Evolutionary conservation across 53 echinoderm and acorn worm species (phyloP).

Genomic region (Antedon mediterranea): DNA sequence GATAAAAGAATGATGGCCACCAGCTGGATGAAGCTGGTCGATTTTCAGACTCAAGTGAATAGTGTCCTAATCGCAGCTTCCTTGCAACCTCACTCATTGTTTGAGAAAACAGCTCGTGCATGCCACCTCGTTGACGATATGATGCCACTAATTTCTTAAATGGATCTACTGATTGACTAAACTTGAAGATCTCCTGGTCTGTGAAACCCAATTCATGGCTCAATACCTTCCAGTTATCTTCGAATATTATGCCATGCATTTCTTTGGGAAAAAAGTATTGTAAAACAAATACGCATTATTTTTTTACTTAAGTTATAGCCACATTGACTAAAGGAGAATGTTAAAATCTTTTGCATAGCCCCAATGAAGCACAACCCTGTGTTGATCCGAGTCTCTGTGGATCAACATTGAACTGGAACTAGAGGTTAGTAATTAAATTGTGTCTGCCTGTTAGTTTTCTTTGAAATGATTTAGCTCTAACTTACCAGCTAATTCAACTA

Average conservation of each 20-base stretch:
- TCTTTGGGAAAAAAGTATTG: constrained; percentile 21
- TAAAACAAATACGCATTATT: no score
- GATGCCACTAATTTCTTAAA: constrained; percentile 54
- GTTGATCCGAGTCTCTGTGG: no score
- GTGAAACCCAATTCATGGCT: constrained; percentile 69
- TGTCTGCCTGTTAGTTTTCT: no score
- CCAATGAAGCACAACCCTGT: no score
- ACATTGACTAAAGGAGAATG: no score
- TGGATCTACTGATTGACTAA: constrained; percentile 42
- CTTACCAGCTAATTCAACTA: constrained; percentile 82
- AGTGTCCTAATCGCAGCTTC: constrained; percentile 41
- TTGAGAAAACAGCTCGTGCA: constrained; percentile 55
- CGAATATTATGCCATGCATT: constrained; percentile 52
- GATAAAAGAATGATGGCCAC: not conserved
- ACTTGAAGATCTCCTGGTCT: constrained; percentile 40
- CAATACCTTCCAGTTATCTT: constrained; percentile 84
- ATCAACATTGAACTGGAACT: no score
- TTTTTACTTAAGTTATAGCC: no score
- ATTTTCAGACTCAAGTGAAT: constrained; percentile 15
- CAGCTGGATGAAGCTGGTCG: constrained; percentile 2
- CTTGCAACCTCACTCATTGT: constrained; percentile 57
- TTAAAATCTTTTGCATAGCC: no score
- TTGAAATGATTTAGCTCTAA: no score
- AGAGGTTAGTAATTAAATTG: no score
- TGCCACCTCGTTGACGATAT: constrained; percentile 62